phyloP scores from a whole-genome alignment of 2,888 invertebrate genomes.

The Drosophila bunnanda region DNA sequence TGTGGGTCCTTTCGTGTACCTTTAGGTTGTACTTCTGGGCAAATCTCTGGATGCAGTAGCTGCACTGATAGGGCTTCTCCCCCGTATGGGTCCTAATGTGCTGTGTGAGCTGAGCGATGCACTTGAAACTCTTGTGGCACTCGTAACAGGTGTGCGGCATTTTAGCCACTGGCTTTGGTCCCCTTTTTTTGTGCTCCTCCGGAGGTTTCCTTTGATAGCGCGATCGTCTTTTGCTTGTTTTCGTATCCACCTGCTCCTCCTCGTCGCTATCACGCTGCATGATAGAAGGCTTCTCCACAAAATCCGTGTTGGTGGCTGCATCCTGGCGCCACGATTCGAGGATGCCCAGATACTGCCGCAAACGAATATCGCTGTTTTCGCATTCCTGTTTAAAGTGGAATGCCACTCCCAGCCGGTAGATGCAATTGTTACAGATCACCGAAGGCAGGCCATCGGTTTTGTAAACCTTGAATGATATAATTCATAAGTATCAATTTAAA shows the following conservation, averaged over 20 bases:
- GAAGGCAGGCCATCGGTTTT: constrained; percentile 87
- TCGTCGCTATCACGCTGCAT: constrained; percentile 62
- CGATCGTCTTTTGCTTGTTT: constrained; percentile 79
- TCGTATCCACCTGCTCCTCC: constrained; percentile 66
- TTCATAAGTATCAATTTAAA: neutral
- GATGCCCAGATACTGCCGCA: constrained; percentile 87
- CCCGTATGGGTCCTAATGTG: constrained; percentile 88
- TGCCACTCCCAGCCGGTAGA: constrained; percentile 87
- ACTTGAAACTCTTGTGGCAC: constrained; percentile 87
- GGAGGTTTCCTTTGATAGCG: constrained; percentile 87
- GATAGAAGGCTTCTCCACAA: constrained; percentile 53
- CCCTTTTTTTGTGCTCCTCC: constrained; percentile 86
- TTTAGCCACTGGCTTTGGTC: constrained; percentile 87
- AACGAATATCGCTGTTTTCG: constrained; percentile 87
- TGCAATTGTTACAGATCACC: constrained; percentile 87
- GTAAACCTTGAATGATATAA: constrained; percentile 81
- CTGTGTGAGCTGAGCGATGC: constrained; percentile 87
- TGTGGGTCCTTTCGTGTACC: constrained; percentile 87
- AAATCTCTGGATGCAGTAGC: constrained; percentile 86
- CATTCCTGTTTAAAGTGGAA: constrained; percentile 88
- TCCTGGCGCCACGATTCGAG: constrained; percentile 84
- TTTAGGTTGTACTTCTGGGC: constrained; percentile 88
- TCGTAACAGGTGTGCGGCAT: constrained; percentile 86
- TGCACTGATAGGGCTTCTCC: constrained; percentile 87
- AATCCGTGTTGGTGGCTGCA: constrained; percentile 87